phyloP scores from a whole-genome alignment of 1,140 invertebrate genomes.

The Stegodyphus dumicola region DNA sequence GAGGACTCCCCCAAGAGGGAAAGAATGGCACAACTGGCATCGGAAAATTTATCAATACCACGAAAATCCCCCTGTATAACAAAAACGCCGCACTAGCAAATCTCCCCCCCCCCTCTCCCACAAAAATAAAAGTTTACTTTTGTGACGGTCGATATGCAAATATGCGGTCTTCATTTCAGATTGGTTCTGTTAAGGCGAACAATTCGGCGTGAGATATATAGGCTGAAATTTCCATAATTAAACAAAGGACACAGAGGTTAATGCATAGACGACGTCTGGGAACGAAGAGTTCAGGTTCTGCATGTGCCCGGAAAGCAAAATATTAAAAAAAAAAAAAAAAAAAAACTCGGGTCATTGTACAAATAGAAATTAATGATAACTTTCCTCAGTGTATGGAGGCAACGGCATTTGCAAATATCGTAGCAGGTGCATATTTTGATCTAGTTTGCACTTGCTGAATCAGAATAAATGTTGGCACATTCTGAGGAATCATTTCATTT shows the following conservation, averaged over 20 bases:
- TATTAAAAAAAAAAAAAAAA: too few species aligned
- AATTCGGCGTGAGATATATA: not conserved
- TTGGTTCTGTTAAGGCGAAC: too few species aligned
- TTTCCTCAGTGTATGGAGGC: too few species aligned
- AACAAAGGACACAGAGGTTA: slow-evolving; percentile 6
- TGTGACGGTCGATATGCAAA: slow-evolving; percentile 15
- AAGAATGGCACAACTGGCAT: not conserved
- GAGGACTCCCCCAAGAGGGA: not conserved
- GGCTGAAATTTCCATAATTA: slow-evolving; percentile 47
- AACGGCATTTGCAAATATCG: too few species aligned
- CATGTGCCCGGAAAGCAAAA: not conserved
- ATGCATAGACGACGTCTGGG: not conserved
- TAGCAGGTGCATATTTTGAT: too few species aligned
- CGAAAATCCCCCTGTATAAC: not conserved
- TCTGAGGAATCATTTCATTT: too few species aligned
- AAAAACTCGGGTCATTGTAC: not conserved
- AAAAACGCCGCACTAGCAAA: not conserved
- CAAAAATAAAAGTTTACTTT: slow-evolving; percentile 14
- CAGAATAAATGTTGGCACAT: too few species aligned
- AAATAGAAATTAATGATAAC: too few species aligned
- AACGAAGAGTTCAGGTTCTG: not conserved
- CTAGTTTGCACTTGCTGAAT: too few species aligned
- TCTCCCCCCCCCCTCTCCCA: not conserved
- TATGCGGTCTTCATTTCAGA: not conserved
- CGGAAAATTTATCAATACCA: slow-evolving; percentile 39